Base-by-base conservation (phyloP, 2,797 vertebrate genomes). In the Phyllotis vaccarum region DNA sequence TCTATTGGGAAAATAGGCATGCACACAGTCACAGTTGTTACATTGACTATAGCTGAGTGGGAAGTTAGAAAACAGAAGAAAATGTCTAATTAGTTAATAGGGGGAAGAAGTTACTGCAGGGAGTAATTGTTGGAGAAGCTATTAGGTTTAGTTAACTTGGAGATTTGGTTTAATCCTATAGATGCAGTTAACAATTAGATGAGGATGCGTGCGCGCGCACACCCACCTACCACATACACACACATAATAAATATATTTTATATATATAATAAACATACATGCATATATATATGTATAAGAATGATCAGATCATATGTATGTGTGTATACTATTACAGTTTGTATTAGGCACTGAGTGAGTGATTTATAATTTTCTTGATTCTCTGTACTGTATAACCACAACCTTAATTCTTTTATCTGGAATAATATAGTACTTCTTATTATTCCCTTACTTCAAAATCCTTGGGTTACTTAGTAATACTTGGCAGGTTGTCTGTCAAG, bases 381-480 rank as follows among this genome's bases (percentile, higher is more conserved):
- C 86, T 34, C 90, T 93, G 13, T 16, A 78, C 12, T 91, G 27
- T 95, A 22, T 95, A 79, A 40, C 64, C 34, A 86, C 21, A 90
- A 52, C 46, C 66, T 72, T 93, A 86, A 37, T 89, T 94, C 7
- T 96, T 95, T 93, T 46, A 74, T 90, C n/a, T 92, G 34, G 43
- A 86, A 13, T 68, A 64, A 90, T 93, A 89, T 3, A 82, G 62
- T 83, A 31, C 40, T 70, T 93, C 68, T 3, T 89, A 62, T 97
- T 95, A 68, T 86, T 94, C 43, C 87, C 66, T 91, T 92, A 78
- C 56, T 96, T 95, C 22, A 95, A 64, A 92, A 88, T 90, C 54
- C 54, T 93, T 76, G 86, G 75, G 22, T 86, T 74, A 89, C 49
- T 95, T 76, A 79, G 70, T 37, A 60, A 27, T 92, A 68, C 79